Base-by-base conservation (phyloP, 2,113 vertebrate genomes). In the Tylochromis polylepis region DNA sequence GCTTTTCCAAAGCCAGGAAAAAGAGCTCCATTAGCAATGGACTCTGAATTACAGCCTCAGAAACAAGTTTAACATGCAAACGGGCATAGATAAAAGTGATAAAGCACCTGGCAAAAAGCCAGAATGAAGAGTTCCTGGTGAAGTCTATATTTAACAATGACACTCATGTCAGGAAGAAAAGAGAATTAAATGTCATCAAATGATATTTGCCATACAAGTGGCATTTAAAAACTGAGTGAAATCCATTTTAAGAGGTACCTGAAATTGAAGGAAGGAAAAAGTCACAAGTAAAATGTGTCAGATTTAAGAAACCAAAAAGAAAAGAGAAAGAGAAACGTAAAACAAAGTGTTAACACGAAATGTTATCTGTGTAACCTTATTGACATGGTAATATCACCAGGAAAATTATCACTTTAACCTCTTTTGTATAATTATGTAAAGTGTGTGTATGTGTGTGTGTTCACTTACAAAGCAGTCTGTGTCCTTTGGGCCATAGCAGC, bases 401-500 rank as follows among this genome's bases (percentile, higher is more conserved):
- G 70, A 75, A 75, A 20, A 75, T 75, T 29, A 31, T 16, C 18
- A 53, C 46, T 77, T 31, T 77, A 77, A 77, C 27, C 72, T 77
- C 46, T 77, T 77, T 46, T 77, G 46, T 77, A 1, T 75, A 75
- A 24, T 31, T 22, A 12, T 87, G 27, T 34, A 29, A 60, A 46
- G 56, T 77, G 16, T 67, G 31, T 72, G 53, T 77, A 14, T 87
- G 53, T 22, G 41, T 29, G 10, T 29, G 70, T 29, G 43, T 49
- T 55, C 38, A 96, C 98, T 6, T 97, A 99, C 99, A 91, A 99
- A 99, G 94, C 99, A 99, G 90, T 99, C 98, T 0, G 98, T 99
- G 95, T 99, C 98, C 93, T 99, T 99, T 0, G 98, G 98, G 91
- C 99, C 99, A 0, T 96, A 97, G 93, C 99, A 99, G 90, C 99